Percentiles rank a stretch among this genome's conserved stretches.
phyloP scores from a whole-genome alignment of 2,113 vertebrate species.

The Brevimyrus niger region DNA sequence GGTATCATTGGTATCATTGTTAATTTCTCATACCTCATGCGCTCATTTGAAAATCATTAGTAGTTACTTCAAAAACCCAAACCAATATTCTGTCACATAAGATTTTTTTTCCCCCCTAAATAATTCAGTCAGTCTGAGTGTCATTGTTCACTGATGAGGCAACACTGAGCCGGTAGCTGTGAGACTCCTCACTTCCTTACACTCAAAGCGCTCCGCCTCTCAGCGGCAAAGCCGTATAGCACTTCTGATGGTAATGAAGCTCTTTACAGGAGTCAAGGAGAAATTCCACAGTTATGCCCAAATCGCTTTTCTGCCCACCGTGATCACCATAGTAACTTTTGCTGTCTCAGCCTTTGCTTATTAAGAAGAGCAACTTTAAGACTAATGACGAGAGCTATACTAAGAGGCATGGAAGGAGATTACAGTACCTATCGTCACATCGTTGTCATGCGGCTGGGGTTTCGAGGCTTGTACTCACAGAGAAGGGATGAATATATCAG shows the following conservation, averaged over 20 bases:
- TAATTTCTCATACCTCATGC: background rate
- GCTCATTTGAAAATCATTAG: background rate
- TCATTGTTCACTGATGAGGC: background rate
- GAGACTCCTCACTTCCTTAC: background rate
- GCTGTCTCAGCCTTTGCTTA: background rate
- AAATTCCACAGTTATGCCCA: background rate
- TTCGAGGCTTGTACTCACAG: background rate
- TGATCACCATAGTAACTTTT: slow-evolving; percentile 9
- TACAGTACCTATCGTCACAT: background rate
- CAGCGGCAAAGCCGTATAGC: background rate
- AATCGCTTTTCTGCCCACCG: background rate
- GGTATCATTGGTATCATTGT: no score
- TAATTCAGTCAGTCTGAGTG: background rate
- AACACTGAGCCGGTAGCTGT: background rate
- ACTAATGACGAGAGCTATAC: background rate
- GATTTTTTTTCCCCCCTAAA: background rate
- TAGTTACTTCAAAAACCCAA: background rate
- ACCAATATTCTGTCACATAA: background rate
- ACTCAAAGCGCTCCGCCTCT: background rate
- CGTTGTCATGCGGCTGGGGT: background rate
- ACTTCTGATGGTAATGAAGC: slow-evolving; percentile 15
- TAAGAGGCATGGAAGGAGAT: background rate
- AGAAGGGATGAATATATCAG: background rate
- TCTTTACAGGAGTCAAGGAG: slow-evolving; percentile 4
- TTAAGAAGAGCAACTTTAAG: background rate